These are phyloP conservation scores for Mallateleia sp. DNA, from an alignment of 2,888 invertebrate species.

Conservation along the genomic window DNA sequence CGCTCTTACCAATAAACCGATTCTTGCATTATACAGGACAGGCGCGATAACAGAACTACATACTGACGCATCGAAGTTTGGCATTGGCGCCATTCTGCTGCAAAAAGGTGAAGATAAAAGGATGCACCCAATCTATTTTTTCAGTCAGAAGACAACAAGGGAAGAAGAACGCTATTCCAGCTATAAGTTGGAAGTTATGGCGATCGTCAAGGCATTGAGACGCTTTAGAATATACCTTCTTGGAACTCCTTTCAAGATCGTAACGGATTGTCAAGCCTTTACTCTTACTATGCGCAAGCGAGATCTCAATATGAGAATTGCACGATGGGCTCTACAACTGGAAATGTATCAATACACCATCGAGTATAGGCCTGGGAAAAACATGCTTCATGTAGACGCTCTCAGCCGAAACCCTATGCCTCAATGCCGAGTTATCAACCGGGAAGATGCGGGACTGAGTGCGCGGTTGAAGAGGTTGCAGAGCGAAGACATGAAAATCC, in stretches of 20 bases:
- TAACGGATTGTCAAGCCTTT: no score
- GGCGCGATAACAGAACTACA: no score
- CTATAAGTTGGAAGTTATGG: constrained; percentile 81
- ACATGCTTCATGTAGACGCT: constrained; percentile 66
- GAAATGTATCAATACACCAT: constrained; percentile 42
- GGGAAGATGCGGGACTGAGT: background rate
- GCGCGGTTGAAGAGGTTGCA: constrained; percentile 27
- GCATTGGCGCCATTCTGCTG: no score
- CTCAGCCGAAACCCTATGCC: constrained; percentile 23
- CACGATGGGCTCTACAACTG: constrained; percentile 53
- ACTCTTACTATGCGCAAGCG: constrained; percentile 61
- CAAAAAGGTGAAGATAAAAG: no score
- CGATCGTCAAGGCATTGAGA: constrained; percentile 59
- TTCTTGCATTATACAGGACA: constrained; percentile 16
- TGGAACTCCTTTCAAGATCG: constrained; percentile 54
- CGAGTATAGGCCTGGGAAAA: no score
- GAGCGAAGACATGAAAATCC: constrained; percentile 41
- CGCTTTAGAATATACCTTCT: constrained; percentile 62
- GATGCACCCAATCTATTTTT: constrained; percentile 76
- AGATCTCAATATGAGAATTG: constrained; percentile 41
- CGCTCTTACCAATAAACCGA: background rate
- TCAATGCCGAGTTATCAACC: background rate
- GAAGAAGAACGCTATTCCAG: no score
- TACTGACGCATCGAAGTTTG: no score
- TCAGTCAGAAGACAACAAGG: constrained; percentile 78